Conservation (phyloP, 2,888 invertebrate genomes). For the Stenotaenia linearis region DNA sequence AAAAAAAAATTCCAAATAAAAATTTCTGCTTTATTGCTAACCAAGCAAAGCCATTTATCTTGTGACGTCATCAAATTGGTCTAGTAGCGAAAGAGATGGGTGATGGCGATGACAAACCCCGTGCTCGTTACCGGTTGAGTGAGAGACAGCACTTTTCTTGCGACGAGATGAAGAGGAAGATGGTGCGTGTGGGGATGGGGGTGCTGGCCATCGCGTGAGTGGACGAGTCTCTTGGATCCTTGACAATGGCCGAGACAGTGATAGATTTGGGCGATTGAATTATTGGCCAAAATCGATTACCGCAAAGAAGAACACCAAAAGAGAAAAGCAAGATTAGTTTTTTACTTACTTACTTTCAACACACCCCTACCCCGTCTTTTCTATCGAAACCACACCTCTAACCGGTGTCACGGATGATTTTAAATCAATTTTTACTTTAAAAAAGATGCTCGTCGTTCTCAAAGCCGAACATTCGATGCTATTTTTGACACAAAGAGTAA, state of each 20-base stretch:
- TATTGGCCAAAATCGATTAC: conserved; percentile 3
- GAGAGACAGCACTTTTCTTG: conserved; percentile 1
- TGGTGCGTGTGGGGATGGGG: not conserved
- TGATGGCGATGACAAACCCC: conserved; percentile 5
- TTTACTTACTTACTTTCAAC: not conserved
- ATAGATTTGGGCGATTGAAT: conserved; percentile 4
- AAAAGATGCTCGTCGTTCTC: too few relatives aligned
- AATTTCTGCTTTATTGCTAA: not conserved
- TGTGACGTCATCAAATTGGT: not conserved
- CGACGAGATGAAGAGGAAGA: conserved; percentile 3
- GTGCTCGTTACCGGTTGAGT: not conserved
- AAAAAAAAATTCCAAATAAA: not conserved
- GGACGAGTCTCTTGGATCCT: not conserved
- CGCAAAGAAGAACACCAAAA: conserved; percentile 4
- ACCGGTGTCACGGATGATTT: too few relatives aligned
- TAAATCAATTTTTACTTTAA: too few relatives aligned
- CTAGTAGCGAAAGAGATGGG: not conserved
- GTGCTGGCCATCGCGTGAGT: not conserved
- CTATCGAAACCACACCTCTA: too few relatives aligned
- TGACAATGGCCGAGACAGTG: conserved; percentile 4
- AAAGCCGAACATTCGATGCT: too few relatives aligned
- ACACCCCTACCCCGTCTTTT: not conserved
- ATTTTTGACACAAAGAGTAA: too few relatives aligned
- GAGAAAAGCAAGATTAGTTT: not conserved
- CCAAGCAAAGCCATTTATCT: not conserved